Percentiles rank a stretch among this genome's conserved stretches.
Conservation (phyloP, 2,113 vertebrate species). For the Abramis brama region DNA sequence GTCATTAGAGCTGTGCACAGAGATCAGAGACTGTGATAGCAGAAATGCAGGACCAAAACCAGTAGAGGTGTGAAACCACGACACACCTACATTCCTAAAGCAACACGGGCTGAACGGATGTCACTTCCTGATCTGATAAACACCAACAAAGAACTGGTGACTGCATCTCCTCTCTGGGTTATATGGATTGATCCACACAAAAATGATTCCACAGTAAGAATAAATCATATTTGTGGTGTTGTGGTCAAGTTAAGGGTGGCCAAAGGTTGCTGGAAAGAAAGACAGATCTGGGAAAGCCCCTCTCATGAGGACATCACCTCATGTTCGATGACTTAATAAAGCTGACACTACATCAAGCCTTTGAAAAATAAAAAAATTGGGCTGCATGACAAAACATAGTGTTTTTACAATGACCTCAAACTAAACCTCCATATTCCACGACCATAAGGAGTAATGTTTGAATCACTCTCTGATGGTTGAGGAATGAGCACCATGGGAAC, state of each 20-base stretch:
- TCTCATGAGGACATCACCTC: neutral
- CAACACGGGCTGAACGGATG: neutral
- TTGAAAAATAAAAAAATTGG: too few relatives aligned
- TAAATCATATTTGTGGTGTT: neutral
- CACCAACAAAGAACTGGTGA: neutral
- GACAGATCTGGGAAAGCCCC: slow-evolving; percentile 8
- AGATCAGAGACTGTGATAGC: neutral
- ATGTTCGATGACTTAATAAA: neutral
- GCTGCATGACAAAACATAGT: neutral
- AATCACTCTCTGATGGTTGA: slow-evolving; percentile 15
- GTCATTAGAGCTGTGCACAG: neutral
- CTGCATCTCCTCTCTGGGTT: neutral
- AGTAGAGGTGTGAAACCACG: neutral
- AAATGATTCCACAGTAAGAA: neutral
- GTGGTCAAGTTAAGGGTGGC: slow-evolving; percentile 4
- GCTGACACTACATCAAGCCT: neutral
- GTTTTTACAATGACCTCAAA: slow-evolving; percentile 10
- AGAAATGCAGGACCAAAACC: neutral
- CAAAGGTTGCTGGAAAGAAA: slow-evolving; percentile 17
- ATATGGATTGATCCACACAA: neutral
- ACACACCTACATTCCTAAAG: slow-evolving; percentile 47
- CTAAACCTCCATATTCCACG: neutral
- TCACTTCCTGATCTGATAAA: neutral
- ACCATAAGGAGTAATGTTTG: slow-evolving; percentile 2
- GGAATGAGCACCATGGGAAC: slow-evolving; percentile 12